Evolutionary conservation across 1,140 invertebrate genomes (phyloP).

Genomic region (Hylaeus anthracinus): DNA sequence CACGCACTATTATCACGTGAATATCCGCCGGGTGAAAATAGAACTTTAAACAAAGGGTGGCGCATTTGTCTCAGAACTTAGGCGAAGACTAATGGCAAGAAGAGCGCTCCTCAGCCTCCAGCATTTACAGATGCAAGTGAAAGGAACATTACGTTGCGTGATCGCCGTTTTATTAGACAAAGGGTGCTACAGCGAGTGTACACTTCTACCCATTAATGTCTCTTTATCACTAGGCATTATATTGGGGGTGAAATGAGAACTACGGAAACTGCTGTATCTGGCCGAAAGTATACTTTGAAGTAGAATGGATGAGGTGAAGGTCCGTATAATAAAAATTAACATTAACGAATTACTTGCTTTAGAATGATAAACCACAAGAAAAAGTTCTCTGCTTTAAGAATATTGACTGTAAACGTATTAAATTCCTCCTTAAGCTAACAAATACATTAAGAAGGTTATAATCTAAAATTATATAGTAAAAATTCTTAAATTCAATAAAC

Average conservation of each 20-base stretch:
- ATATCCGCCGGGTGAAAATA: conserved; percentile 4
- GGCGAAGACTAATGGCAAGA: conserved; percentile 47
- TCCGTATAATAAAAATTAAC: too few relatives aligned
- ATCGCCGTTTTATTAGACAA: conserved; percentile 66
- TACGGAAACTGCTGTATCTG: conserved; percentile 35
- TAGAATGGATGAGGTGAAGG: too few relatives aligned
- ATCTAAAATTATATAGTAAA: too few relatives aligned
- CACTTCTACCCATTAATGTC: conserved; percentile 55
- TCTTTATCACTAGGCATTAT: conserved; percentile 55
- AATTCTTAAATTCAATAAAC: too few relatives aligned
- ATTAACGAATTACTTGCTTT: too few relatives aligned
- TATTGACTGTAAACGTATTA: too few relatives aligned
- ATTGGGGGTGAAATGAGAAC: conserved; percentile 58
- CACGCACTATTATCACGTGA: not conserved
- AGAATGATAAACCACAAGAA: too few relatives aligned
- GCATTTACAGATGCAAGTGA: conserved; percentile 54
- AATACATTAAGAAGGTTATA: too few relatives aligned
- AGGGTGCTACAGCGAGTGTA: conserved; percentile 41
- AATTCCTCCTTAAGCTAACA: too few relatives aligned
- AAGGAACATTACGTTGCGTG: conserved; percentile 53
- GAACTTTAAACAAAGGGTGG: conserved; percentile 42
- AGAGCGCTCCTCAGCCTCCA: conserved; percentile 25
- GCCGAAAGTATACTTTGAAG: not conserved
- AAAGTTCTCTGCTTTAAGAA: too few relatives aligned
- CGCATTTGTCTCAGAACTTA: conserved; percentile 31